Evolutionary conservation across 2,797 vertebrate species (phyloP).

Genomic region (Phoeniculus purpureus): DNA sequence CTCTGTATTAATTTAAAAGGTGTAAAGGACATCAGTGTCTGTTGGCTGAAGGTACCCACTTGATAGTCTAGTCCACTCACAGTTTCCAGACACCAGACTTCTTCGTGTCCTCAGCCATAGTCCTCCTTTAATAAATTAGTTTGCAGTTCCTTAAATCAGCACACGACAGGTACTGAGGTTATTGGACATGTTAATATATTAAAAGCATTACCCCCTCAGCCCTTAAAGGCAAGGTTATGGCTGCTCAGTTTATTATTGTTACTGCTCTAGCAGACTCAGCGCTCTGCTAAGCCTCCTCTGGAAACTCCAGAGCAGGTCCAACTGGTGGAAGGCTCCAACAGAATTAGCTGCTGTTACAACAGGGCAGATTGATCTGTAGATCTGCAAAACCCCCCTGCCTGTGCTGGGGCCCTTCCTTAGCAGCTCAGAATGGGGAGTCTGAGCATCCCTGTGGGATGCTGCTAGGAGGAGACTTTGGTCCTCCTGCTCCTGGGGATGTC

Average conservation of each 20-base stretch:
- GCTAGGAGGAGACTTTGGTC: neutral
- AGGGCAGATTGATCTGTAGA: neutral
- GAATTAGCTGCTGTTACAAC: neutral
- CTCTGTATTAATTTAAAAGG: neutral
- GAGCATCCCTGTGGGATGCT: neutral
- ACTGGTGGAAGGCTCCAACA: neutral
- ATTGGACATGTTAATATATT: slow-evolving; percentile 23
- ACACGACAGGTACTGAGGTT: slow-evolving; percentile 18
- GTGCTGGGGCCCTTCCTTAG: neutral
- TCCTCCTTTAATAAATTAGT: slow-evolving; percentile 23
- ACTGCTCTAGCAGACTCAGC: slow-evolving; percentile 17
- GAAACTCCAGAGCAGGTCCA: neutral
- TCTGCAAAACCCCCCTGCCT: neutral
- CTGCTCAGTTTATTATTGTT: neutral
- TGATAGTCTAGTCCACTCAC: slow-evolving; percentile 31
- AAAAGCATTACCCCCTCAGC: slow-evolving; percentile 11
- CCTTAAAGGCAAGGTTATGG: slow-evolving; percentile 8
- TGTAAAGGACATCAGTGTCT: neutral
- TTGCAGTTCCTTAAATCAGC: slow-evolving; percentile 47
- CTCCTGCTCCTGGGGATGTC: rapidly evolving
- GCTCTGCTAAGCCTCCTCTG: slow-evolving; percentile 26
- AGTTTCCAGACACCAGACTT: slow-evolving; percentile 34
- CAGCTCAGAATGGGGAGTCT: neutral
- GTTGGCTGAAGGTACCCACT: neutral
- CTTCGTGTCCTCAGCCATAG: slow-evolving; percentile 3